Base-by-base conservation (phyloP, 2,113 vertebrate genomes). In the Prolemur simus region DNA sequence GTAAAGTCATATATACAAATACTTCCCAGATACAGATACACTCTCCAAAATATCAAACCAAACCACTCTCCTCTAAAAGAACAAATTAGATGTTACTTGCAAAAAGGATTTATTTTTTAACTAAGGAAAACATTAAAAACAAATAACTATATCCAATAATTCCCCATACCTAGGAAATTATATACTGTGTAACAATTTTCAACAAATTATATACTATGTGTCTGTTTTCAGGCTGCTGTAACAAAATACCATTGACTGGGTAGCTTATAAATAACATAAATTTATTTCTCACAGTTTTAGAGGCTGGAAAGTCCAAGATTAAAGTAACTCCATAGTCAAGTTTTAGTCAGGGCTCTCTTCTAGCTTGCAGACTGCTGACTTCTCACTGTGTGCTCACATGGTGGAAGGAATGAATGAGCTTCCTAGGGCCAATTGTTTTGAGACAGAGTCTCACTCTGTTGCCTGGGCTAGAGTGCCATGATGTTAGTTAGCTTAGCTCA, bases 311-410 rank as follows among this genome's bases (percentile, higher is more conserved):
- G 1, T 58, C 14, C 13, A 13, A 34, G 18, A 9, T 8, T 7
- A 23, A 11, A 9, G 10, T 47, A 15, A 14, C 18, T 5, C 5
- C 15, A 63, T 6, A 6, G 54, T 49, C 3, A 11, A 52, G 10
- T 4, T 52, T 2, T 29, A 1, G 29, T 4, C 6, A 25, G 5
- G n/a, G 25, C 4, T 6, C 5, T 23, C 9, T 37, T 54, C 8
- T 10, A 10, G 1, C 2, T 34, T 34, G 37, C 56, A 92, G 32
- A 11, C 32, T 63, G 20, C 15, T 1, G 5, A n/a, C 12, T 32
- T 42, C 8, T 23, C 42, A 25, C 34, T 74, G 12, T 27, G 1
- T 29, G 18, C 12, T 52, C 18, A 42, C 0, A 5, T 18, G 5
- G 8, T 27, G 18, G 18, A 42, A 60, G 20, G 20, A 52, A 23